Conservation (phyloP, 2,888 invertebrate species). For the Apoderus coryli region DNA sequence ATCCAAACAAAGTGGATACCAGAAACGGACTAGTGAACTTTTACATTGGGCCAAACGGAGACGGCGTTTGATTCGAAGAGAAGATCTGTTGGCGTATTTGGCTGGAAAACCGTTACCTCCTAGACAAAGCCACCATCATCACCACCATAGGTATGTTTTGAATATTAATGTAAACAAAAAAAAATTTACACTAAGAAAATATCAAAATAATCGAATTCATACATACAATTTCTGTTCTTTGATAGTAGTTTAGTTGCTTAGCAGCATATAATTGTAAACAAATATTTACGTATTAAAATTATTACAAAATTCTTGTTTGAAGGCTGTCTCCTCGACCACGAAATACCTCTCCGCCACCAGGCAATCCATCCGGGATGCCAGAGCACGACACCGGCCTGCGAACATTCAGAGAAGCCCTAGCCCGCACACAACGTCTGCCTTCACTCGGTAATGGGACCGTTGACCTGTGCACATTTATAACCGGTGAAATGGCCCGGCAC, state of each 20-base stretch:
- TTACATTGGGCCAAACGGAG: slow-evolving; percentile 64
- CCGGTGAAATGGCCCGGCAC: slow-evolving; percentile 58
- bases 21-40: slow-evolving; percentile 58
- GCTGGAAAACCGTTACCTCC: slow-evolving; percentile 55
- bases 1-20: slow-evolving; percentile 56
- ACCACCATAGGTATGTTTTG: too few relatives aligned
- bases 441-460: slow-evolving; percentile 31
- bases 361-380: slow-evolving; percentile 17
- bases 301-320: slow-evolving; percentile 5
- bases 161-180: too few relatives aligned
- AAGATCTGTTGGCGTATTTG: slow-evolving; percentile 62
- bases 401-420: slow-evolving; percentile 61
- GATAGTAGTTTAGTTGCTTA: too few relatives aligned
- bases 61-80: slow-evolving; percentile 52
- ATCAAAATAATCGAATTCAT: too few relatives aligned
- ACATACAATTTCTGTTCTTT: too few relatives aligned
- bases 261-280: too few relatives aligned
- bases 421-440: slow-evolving; percentile 33
- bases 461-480: slow-evolving; percentile 58
- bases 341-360: slow-evolving; percentile 35
- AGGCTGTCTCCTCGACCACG: slow-evolving; percentile 29
- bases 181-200: too few relatives aligned
- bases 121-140: slow-evolving; percentile 34
- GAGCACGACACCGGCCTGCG: slow-evolving; percentile 45
- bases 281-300: background rate